phyloP scores from a whole-genome alignment of 2,888 invertebrate genomes.

The Penaeus monodon region DNA sequence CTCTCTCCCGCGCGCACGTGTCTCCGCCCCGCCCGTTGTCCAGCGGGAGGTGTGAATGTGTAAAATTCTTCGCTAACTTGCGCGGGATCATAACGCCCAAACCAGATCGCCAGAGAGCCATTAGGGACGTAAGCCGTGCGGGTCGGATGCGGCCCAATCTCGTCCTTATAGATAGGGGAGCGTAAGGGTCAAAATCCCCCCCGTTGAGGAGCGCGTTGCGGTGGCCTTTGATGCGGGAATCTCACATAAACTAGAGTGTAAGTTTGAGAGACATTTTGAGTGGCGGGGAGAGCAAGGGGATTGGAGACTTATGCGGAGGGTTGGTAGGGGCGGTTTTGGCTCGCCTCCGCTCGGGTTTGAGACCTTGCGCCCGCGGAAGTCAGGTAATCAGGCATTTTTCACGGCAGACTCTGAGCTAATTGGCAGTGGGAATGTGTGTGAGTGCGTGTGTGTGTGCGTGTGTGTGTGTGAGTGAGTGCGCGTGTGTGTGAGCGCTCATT shows the following conservation, averaged over 20 bases:
- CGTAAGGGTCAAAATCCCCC: background rate
- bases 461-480: conserved; percentile 11
- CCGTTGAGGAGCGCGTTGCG: background rate
- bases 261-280: conserved; percentile 43
- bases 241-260: conserved; percentile 41
- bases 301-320: background rate
- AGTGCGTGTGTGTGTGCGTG: conserved; percentile 9
- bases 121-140: background rate
- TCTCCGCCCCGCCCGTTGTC: conserved; percentile 30
- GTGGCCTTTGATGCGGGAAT: background rate
- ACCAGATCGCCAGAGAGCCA: conserved; percentile 14
- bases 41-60: conserved; percentile 47
- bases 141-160: background rate
- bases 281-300: background rate
- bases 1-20: conserved; percentile 1
- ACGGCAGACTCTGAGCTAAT: conserved; percentile 41
- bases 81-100: conserved; percentile 38
- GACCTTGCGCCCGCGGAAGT: background rate
- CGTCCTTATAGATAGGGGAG: background rate
- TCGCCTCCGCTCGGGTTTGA: background rate
- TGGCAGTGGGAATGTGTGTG: conserved; percentile 40
- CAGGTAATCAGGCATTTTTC: conserved; percentile 53
- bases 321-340: background rate
- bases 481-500: background rate
- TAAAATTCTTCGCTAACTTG: conserved; percentile 49